Percentiles rank a stretch among this genome's conserved stretches.
Evolutionary conservation across 1,140 invertebrate species (phyloP).

Genomic region (Thaumatotibia leucotreta): DNA sequence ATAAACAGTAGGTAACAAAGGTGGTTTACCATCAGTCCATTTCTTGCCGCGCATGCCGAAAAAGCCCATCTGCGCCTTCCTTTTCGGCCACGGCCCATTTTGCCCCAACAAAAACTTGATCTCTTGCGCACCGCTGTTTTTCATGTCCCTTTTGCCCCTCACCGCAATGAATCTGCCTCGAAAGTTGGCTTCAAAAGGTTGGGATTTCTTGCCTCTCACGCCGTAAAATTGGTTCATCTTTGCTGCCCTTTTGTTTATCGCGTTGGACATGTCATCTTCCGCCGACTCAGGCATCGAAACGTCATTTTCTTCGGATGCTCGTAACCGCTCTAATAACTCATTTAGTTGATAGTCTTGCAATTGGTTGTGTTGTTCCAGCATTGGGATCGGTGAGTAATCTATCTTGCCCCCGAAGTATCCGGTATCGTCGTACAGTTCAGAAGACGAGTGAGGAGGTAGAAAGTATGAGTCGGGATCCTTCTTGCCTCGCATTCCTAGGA

Average conservation of each 20-base stretch:
- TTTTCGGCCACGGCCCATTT: constrained; percentile 55
- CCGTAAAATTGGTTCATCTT: constrained; percentile 70
- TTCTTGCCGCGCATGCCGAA: constrained; percentile 68
- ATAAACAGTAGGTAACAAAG: neutral
- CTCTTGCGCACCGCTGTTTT: constrained; percentile 47
- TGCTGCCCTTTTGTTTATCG: constrained; percentile 52
- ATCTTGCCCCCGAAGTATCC: constrained; percentile 58
- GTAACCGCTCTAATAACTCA: constrained; percentile 45
- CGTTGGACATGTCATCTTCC: constrained; percentile 32
- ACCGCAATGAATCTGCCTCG: constrained; percentile 81
- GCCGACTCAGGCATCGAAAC: neutral
- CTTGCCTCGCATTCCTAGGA: constrained; percentile 82
- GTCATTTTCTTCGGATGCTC: constrained; percentile 10
- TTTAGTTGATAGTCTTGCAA: constrained; percentile 27
- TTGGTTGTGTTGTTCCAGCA: neutral
- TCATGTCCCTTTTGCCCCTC: constrained; percentile 79
- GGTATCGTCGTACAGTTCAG: constrained; percentile 34
- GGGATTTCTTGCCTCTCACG: constrained; percentile 72
- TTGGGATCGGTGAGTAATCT: constrained; percentile 42
- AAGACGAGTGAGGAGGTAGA: constrained; percentile 26
- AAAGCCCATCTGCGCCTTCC: constrained; percentile 62
- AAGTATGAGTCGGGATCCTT: constrained; percentile 34
- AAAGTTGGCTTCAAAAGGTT: constrained; percentile 72
- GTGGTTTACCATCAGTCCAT: constrained; percentile 44
- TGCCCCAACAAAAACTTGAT: constrained; percentile 54